A percentile compares a stretch with the other conserved stretches of the same genome.
These are phyloP conservation scores for Heteromormyrus szaboi DNA, from an alignment of 2,797 vertebrate genomes.

Conservation along the genomic window DNA sequence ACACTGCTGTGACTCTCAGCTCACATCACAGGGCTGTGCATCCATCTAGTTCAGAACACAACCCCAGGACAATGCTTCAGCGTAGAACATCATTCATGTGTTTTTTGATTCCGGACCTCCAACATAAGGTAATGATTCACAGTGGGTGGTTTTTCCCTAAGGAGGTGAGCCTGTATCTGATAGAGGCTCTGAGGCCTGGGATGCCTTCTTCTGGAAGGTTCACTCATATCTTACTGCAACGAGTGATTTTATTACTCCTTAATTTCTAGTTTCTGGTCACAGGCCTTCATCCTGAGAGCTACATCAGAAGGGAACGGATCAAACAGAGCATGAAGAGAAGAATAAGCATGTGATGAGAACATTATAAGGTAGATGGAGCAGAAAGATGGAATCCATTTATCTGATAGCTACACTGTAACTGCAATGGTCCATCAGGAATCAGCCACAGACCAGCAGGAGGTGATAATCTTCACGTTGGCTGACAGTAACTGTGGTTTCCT, in stretches of 20 bases:
- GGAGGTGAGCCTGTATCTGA: neutral
- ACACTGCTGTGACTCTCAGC: neutral
- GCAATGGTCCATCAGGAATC: neutral
- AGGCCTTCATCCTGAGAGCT: neutral
- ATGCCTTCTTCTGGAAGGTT: neutral
- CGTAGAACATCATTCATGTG: neutral
- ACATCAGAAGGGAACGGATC: neutral
- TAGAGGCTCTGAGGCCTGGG: neutral
- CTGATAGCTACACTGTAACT: neutral
- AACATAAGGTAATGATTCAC: neutral
- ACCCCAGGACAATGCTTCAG: neutral
- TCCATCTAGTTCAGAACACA: neutral
- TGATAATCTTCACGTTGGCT: neutral
- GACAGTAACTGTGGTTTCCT: neutral
- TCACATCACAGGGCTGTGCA: neutral
- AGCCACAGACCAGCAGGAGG: neutral
- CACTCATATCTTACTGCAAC: neutral
- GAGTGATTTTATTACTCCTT: neutral
- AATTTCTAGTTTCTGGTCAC: neutral
- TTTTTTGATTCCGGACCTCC: neutral
- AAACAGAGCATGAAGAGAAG: neutral
- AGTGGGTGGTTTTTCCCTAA: neutral
- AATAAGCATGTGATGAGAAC: neutral
- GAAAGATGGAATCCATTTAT: neutral
- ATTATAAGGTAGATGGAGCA: neutral